Percentiles rank a stretch among this genome's conserved stretches.
phyloP scores from a whole-genome alignment of 2,113 vertebrate species.

The Silurus meridionalis region DNA sequence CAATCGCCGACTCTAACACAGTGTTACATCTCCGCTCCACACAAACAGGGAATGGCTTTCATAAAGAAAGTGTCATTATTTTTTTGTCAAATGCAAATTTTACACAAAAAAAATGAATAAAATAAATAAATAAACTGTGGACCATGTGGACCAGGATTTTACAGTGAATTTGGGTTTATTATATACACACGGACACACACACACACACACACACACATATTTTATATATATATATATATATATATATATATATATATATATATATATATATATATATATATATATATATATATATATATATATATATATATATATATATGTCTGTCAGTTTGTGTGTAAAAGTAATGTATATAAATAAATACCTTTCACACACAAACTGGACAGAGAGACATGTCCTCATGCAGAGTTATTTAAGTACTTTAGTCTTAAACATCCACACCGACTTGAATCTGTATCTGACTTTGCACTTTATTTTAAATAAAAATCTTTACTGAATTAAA shows the following conservation, averaged over 20 bases:
- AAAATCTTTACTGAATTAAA: not conserved
- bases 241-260: too few species aligned
- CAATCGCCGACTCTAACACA: slow-evolving; percentile 17
- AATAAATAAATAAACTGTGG: not conserved
- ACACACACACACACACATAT: too few species aligned
- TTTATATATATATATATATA: too few species aligned
- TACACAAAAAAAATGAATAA: not conserved
- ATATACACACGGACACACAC: too few species aligned
- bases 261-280: too few species aligned
- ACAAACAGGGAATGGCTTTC: slow-evolving; percentile 20
- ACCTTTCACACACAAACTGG: slow-evolving; percentile 59
- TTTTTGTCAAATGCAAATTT: slow-evolving; percentile 29
- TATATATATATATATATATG: too few species aligned
- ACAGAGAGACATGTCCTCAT: slow-evolving; percentile 43
- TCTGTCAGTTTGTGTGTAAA: too few species aligned
- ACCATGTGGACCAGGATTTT: slow-evolving; percentile 11
- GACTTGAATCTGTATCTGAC: not conserved
- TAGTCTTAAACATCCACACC: not conserved
- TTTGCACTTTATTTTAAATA: not conserved
- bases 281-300: too few species aligned
- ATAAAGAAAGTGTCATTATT: slow-evolving; percentile 10
- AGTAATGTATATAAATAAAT: slow-evolving; percentile 49
- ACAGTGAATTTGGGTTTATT: slow-evolving; percentile 50
- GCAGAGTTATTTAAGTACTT: slow-evolving; percentile 20
- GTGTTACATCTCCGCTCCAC: slow-evolving; percentile 37